These are phyloP conservation scores for Torymus aiolomorphi DNA, from an alignment of 2,888 invertebrate genomes.

Conservation along the genomic window DNA sequence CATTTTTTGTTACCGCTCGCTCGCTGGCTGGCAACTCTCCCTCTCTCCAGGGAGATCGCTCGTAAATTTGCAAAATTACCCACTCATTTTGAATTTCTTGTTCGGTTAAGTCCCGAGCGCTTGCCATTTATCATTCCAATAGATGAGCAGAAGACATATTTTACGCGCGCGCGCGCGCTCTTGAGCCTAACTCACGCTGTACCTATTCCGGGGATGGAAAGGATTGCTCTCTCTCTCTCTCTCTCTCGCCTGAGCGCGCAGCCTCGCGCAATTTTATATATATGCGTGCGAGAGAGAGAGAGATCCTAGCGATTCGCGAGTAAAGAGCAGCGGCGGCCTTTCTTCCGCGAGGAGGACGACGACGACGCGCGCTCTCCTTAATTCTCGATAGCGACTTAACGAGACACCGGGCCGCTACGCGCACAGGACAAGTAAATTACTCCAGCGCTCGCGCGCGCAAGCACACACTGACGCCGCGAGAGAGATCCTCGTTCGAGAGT, in stretches of 20 bases:
- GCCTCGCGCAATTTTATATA: background rate
- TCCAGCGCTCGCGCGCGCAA: slow-evolving; percentile 61
- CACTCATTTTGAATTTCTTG: slow-evolving; percentile 47
- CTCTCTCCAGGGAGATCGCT: slow-evolving; percentile 16
- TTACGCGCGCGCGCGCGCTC: slow-evolving; percentile 25
- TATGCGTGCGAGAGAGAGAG: background rate
- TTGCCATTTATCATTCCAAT: slow-evolving; percentile 51
- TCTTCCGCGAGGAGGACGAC: slow-evolving; percentile 38
- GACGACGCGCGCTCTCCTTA: slow-evolving; percentile 64
- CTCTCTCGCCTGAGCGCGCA: background rate
- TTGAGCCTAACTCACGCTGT: no score
- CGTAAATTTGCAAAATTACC: slow-evolving; percentile 52
- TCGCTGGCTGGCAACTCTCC: background rate
- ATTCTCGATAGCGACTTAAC: slow-evolving; percentile 73
- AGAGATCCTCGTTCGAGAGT: slow-evolving; percentile 64
- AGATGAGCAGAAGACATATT: slow-evolving; percentile 48
- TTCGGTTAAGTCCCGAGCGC: slow-evolving; percentile 15
- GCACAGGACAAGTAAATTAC: slow-evolving; percentile 73
- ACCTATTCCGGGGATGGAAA: no score
- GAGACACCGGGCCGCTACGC: slow-evolving; percentile 70
- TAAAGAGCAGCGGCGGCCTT: slow-evolving; percentile 3
- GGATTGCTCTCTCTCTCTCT: background rate
- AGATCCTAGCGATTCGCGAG: slow-evolving; percentile 27
- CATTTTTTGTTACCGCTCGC: background rate
- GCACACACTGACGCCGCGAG: no score